Conservation (phyloP, 2,888 invertebrate genomes). For the Allophyes oxyacanthae region DNA sequence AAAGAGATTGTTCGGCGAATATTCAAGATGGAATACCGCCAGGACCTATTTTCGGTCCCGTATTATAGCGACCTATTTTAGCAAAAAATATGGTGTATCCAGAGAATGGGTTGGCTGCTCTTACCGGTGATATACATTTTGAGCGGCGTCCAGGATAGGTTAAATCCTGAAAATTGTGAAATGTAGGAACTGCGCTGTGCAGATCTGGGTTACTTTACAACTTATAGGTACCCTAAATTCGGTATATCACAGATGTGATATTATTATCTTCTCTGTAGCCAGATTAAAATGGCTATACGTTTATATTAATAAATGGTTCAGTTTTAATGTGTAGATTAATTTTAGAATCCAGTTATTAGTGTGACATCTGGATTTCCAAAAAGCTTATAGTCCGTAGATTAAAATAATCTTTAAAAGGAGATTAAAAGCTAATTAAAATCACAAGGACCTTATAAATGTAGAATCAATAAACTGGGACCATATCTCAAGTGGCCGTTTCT, state of each 20-base stretch:
- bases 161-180: conserved; percentile 21
- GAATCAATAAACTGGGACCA: conserved; percentile 51
- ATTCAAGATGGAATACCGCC: conserved; percentile 46
- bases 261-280: conserved; percentile 9
- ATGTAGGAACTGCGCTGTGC: conserved; percentile 17
- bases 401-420: conserved; percentile 29
- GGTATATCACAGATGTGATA: conserved; percentile 9
- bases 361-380: conserved; percentile 36
- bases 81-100: conserved; percentile 39
- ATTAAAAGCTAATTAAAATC: conserved; percentile 53
- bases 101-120: conserved; percentile 30
- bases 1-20: conserved; percentile 36
- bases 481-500: conserved; percentile 51
- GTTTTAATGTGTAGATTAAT: conserved; percentile 23
- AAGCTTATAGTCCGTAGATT: background rate
- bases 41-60: conserved; percentile 28
- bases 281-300: background rate
- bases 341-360: conserved; percentile 30
- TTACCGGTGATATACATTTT: conserved; percentile 32
- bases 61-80: conserved; percentile 24
- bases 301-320: conserved; percentile 8
- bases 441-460: conserved; percentile 45
- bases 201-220: too few species aligned
- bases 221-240: too few species aligned
- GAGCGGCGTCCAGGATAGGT: conserved; percentile 17